Base-by-base conservation (phyloP, 2,888 invertebrate species). In the Hydraecia micacea region DNA sequence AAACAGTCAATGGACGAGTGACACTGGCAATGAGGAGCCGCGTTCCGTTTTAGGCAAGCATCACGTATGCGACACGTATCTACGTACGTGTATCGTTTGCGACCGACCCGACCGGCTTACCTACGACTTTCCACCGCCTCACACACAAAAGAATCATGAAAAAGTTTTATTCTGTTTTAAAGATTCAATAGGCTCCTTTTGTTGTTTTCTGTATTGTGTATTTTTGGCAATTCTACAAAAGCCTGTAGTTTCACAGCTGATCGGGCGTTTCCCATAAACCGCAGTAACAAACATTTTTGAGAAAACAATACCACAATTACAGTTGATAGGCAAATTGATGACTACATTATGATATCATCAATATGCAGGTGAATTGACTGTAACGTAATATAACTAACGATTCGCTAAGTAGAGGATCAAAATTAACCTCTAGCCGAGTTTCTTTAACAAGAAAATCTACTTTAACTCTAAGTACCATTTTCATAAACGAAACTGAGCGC, bases 1-100 rank as follows among this genome's bases (percentile, higher is more conserved):
- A 94, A 95, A 92, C 93, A 93, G 94, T 93, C 95, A 94, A 95
- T 95, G 94, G 92, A 92, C 93, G 93, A 93, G 90, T 94, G 95
- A 94, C 96, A 96, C 93, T 95, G 95, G 93, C 95, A 95, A 95
- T 95, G 95, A 95, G 93, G 89, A 91, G 91, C 84, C 87, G 87
- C 88, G 92, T 91, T 93, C 95, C 94, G 91, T 93, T 95, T 95
- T 93, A 93, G 93, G 91, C 90, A 89, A 81, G 71, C 83, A 93
- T 95, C 95, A 96, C 95, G 95, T 96, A 94, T 92, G 91, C 88
- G 80, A 86, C 81, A 77, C 85, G 91, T 93, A 94, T 94, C 94
- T 94, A 78, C 81, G 92, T 93, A 94, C 95, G 95, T 95, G 95
- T 89, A 90, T 90, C 90, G 92, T 91, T 92, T 92, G 90, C 89